Evolutionary conservation across 2,888 invertebrate genomes (phyloP), one percentile per base, ranked within the genome.

Genomic region (Caenorhabditis imperialis): DNA sequence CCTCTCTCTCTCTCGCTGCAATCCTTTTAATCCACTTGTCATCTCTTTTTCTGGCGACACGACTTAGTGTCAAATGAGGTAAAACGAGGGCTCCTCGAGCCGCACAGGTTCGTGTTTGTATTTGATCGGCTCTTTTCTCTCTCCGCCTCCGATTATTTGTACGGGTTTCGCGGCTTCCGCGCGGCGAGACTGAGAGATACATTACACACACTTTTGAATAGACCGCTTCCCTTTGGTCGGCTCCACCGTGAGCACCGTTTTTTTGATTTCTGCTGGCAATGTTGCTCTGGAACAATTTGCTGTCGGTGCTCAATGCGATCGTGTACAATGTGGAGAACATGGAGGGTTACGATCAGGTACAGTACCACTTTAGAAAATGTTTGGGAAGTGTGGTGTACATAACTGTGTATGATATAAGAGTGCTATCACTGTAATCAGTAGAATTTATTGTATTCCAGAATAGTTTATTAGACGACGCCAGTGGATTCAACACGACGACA

Each of bases 261-360:
- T 63, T 53, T 53, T 53, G 40, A 40, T 40, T 40, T 20, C 10
- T 51, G 40, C 60, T 63, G 63, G 55, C 42, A 48, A 71, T 71
- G 71, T 62, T 71, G 61, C 61, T 71, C 57, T 71, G 71, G 71
- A 61, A 71, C 57, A 71, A 71, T 55, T 40, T 71, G 44, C 50
- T 71, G 20, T 71, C 71, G 33, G 62, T 71, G 48, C 51, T 71
- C 16, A 71, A 63, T 53, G 71, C 71, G 51, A 62, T 71, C 30
- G 62, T 71, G 35, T 71, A 62, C 30, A 71, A 40, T 58, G 50
- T 63, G 10, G 71, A 71, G 22, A 51, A 71, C n/a, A 27, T 50
- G 37, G 62, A 57, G 4, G 57, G 37, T 20, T 57, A 45, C 22
- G 57, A 69, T 50, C 37, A 37, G 51, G 51, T 51, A n/a, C n/a